Base-by-base conservation (phyloP, 2,797 vertebrate species). In the Pristis pectinata region DNA sequence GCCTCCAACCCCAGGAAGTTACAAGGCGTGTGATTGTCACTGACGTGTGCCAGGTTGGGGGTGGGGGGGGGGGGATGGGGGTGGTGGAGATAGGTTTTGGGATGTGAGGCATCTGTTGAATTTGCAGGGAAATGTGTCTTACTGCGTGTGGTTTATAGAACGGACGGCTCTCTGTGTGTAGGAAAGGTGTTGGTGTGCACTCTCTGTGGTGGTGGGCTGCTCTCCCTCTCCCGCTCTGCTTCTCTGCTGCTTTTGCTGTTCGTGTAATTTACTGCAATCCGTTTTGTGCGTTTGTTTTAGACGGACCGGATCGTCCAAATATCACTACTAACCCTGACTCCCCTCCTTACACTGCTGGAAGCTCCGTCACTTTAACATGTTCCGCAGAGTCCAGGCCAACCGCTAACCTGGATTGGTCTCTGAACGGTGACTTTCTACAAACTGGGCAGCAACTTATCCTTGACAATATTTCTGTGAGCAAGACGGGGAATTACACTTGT, bases 281-380 rank as follows among this genome's bases (percentile, higher is more conserved):
- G 15, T 64, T 87, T 91, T 91, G n/a, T 91, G 30, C 59, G 19
- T 93, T 93, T 93, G 59, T 44, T 91, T 49, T 64, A 95, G 94
- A 93, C 80, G 94, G 94, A 49, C 89, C 94, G 77, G 89, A 93
- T 1, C 0, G 0, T 1, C 89, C 67, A 6, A 70, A 7, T n/a
- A 34, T 93, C 17, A 30, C 9, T 2, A 44, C 22, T 80, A 1
- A 30, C 0, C 41, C 87, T 0, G 53, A 30, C 56, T 11, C 11
- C 8, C 11, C 34, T 9, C 10, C 3, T 79, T 24, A 27, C 53
- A 17, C 2, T n/a, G 10, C 37, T 15, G 61, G 76, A 27, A 49
- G 70, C 70, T 7, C 17, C 0, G 13, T 93, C 59, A 67, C 1
- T 8, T 70, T 95, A 30, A 11, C 3, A 17, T 95, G 94, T 53